These are phyloP conservation scores for Coenonympha arcania DNA, from an alignment of 2,888 invertebrate genomes.

Conservation along the genomic window DNA sequence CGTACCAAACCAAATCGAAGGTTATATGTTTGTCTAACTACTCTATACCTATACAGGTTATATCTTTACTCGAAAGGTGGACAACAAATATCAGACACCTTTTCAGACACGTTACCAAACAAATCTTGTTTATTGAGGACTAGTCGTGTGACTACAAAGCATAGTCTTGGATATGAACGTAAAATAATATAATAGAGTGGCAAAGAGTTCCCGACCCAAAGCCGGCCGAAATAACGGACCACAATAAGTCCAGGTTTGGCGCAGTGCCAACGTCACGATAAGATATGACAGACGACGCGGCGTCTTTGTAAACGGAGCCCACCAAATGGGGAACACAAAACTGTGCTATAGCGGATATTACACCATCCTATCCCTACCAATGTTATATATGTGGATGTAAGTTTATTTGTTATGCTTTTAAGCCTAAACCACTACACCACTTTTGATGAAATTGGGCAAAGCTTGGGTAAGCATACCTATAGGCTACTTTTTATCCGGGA, in stretches of 20 bases:
- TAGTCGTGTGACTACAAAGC: neutral
- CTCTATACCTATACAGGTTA: too few relatives aligned
- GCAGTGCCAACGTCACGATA: slow-evolving; percentile 15
- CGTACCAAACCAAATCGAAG: too few relatives aligned
- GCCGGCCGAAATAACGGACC: slow-evolving; percentile 15
- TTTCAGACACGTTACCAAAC: too few relatives aligned
- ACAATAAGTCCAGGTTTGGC: slow-evolving; percentile 16
- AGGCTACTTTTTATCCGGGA: neutral
- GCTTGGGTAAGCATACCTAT: too few relatives aligned
- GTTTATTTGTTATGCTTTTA: too few relatives aligned
- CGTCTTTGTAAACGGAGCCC: neutral
- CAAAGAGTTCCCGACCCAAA: neutral
- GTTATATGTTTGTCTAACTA: too few relatives aligned
- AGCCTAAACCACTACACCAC: too few relatives aligned
- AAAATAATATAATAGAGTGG: slow-evolving; percentile 1
- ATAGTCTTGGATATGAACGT: neutral
- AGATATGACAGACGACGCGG: slow-evolving; percentile 14
- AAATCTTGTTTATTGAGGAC: neutral
- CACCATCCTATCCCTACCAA: neutral
- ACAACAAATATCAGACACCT: too few relatives aligned
- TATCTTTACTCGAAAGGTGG: too few relatives aligned
- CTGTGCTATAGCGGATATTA: neutral
- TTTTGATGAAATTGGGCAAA: too few relatives aligned
- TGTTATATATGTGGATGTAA: too few relatives aligned
- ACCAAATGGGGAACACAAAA: neutral